Percentiles rank a stretch among this genome's conserved stretches.
Conservation (phyloP, 2,113 vertebrate species). For the Channa maculata region DNA sequence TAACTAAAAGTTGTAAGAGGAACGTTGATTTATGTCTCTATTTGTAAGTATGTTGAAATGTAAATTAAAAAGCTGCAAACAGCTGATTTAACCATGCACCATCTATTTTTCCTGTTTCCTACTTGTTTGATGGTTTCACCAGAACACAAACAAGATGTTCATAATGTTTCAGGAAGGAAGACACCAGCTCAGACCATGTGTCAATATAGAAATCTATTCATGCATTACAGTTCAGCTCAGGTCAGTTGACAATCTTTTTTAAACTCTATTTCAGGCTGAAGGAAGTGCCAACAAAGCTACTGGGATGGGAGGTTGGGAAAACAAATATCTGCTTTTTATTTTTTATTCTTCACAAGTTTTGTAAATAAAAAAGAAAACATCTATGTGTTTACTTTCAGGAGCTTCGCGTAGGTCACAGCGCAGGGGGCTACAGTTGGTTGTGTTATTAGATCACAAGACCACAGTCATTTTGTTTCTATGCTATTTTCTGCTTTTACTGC, state of each 20-base stretch:
- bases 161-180: constrained; percentile 55
- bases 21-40: no score
- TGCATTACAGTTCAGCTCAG: constrained; percentile 51
- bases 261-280: constrained; percentile 29
- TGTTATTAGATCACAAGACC: constrained; percentile 15
- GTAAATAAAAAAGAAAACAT: not conserved
- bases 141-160: constrained; percentile 58
- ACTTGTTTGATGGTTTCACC: constrained; percentile 1
- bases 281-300: constrained; percentile 34
- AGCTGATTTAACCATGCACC: not conserved
- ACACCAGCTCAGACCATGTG: constrained; percentile 32
- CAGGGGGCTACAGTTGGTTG: not conserved
- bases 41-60: no score
- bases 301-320: constrained; percentile 31
- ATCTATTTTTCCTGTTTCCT: constrained; percentile 1
- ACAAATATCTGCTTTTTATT: constrained; percentile 10
- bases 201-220: constrained; percentile 59
- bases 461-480: constrained; percentile 7
- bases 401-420: constrained; percentile 8
- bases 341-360: no score
- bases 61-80: not conserved
- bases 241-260: constrained; percentile 43
- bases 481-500: not conserved
- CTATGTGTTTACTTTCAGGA: constrained; percentile 25
- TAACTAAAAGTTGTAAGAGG: no score